Evolutionary conservation across 2,797 vertebrate species (phyloP).

Genomic region (Anableps anableps): DNA sequence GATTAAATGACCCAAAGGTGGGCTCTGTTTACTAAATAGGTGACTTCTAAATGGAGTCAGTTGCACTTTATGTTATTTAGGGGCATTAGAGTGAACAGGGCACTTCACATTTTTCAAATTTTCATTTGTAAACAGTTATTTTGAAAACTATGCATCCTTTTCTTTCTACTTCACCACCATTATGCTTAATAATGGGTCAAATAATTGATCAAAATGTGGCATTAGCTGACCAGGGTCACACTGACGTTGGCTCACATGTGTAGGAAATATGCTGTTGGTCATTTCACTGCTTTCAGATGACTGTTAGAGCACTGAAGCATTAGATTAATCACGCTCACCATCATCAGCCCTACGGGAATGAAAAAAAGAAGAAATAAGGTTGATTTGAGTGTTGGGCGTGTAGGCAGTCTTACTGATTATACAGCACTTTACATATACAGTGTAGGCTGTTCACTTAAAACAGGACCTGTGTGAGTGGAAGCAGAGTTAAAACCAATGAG

Average conservation of each 20-base stretch:
- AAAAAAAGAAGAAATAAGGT: slow-evolving; percentile 27
- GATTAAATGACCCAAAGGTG: too few relatives aligned
- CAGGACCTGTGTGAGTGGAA: slow-evolving; percentile 17
- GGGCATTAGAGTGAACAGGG: neutral
- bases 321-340: slow-evolving; percentile 32
- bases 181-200: too few relatives aligned
- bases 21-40: too few relatives aligned
- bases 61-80: neutral
- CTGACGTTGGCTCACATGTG: slow-evolving; percentile 18
- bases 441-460: slow-evolving; percentile 33
- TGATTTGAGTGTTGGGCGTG: slow-evolving; percentile 33
- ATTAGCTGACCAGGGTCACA: slow-evolving; percentile 34
- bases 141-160: neutral
- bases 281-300: slow-evolving; percentile 22
- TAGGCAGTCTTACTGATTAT: slow-evolving; percentile 48
- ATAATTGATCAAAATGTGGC: neutral
- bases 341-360: slow-evolving; percentile 15
- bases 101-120: neutral
- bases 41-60: neutral
- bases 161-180: neutral
- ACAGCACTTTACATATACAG: slow-evolving; percentile 24
- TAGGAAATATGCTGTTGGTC: slow-evolving; percentile 12
- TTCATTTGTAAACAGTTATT: neutral
- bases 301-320: slow-evolving; percentile 24
- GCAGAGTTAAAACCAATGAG: slow-evolving; percentile 7